Percentiles rank a stretch among this genome's conserved stretches.
Evolutionary conservation across 2,888 invertebrate species (phyloP).

Genomic region (Lucinisca nassula): DNA sequence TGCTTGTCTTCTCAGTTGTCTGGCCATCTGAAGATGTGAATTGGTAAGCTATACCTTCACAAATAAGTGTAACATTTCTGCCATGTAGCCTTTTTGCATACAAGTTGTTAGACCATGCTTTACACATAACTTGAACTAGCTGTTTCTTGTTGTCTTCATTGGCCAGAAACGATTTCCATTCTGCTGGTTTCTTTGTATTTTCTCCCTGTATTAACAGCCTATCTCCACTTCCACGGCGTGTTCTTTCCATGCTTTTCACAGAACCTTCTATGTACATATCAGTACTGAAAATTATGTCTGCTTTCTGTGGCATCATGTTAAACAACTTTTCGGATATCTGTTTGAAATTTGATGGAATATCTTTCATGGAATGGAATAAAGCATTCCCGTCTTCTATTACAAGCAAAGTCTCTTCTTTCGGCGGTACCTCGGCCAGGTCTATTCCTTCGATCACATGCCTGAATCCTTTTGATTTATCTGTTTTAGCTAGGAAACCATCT

Average conservation of each 20-base stretch:
- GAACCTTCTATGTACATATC: slow-evolving; percentile 14
- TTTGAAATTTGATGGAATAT: slow-evolving; percentile 41
- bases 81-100: slow-evolving; percentile 12
- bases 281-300: slow-evolving; percentile 41
- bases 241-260: slow-evolving; percentile 30
- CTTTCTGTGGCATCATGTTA: slow-evolving; percentile 38
- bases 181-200: slow-evolving; percentile 25
- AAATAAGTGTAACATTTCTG: slow-evolving; percentile 30
- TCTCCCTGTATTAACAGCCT: slow-evolving; percentile 8
- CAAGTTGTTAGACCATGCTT: too few relatives aligned
- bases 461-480: slow-evolving; percentile 39
- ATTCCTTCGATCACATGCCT: slow-evolving; percentile 18
- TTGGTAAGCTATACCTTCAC: slow-evolving; percentile 34
- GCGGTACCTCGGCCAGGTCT: background rate
- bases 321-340: slow-evolving; percentile 36
- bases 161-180: slow-evolving; percentile 43
- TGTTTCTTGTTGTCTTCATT: slow-evolving; percentile 24
- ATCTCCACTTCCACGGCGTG: slow-evolving; percentile 9
- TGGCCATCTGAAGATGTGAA: slow-evolving; percentile 37
- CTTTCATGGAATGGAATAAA: slow-evolving; percentile 35
- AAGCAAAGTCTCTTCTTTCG: background rate
- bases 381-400: slow-evolving; percentile 49
- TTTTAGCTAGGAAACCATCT: slow-evolving; percentile 31
- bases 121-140: background rate
- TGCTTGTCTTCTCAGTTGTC: background rate